A percentile compares a stretch with the other conserved stretches of the same genome.
These are phyloP conservation scores for Nibea albiflora DNA, from an alignment of 2,113 vertebrate genomes.

Conservation along the genomic window DNA sequence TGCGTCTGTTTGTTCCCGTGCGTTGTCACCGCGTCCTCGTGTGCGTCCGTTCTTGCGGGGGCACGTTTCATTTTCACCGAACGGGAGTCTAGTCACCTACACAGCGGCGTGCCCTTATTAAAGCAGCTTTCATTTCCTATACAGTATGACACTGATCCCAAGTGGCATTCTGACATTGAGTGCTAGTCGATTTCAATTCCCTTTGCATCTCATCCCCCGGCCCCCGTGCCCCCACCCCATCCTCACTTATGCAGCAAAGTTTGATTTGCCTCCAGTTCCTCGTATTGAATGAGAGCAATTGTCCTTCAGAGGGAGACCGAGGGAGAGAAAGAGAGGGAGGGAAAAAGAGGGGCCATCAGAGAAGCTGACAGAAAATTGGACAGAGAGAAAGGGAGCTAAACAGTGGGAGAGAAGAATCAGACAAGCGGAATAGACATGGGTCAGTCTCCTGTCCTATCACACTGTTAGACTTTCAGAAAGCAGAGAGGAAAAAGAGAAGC, in stretches of 20 bases:
- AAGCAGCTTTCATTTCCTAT: slow-evolving; percentile 55
- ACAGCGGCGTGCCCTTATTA: slow-evolving; percentile 41
- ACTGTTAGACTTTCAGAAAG: slow-evolving; percentile 30
- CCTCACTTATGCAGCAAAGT: slow-evolving; percentile 63
- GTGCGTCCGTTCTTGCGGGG: neutral
- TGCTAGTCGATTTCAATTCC: slow-evolving; percentile 76
- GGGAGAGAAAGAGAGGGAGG: slow-evolving; percentile 5
- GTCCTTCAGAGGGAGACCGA: slow-evolving; percentile 67
- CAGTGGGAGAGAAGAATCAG: slow-evolving; percentile 51
- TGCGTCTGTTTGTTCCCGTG: neutral
- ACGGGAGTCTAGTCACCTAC: slow-evolving; percentile 14
- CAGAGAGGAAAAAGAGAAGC: slow-evolving; percentile 11
- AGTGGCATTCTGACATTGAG: slow-evolving; percentile 73
- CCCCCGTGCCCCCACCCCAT: neutral
- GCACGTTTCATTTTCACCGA: neutral
- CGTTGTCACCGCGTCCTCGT: neutral
- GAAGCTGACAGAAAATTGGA: slow-evolving; percentile 61
- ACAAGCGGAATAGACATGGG: slow-evolving; percentile 60
- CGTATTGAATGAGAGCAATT: slow-evolving; percentile 72
- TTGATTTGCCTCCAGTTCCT: slow-evolving; percentile 72
- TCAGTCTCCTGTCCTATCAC: slow-evolving; percentile 44
- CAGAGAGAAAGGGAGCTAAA: slow-evolving; percentile 38
- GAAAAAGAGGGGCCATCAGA: slow-evolving; percentile 26
- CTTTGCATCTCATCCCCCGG: slow-evolving; percentile 21
- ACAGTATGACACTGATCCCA: slow-evolving; percentile 60